Evolutionary conservation across 92 coral and sea anemone species (phyloP), one percentile per base, ranked within the genome.

Genomic region (Epizoanthus rinbou): DNA sequence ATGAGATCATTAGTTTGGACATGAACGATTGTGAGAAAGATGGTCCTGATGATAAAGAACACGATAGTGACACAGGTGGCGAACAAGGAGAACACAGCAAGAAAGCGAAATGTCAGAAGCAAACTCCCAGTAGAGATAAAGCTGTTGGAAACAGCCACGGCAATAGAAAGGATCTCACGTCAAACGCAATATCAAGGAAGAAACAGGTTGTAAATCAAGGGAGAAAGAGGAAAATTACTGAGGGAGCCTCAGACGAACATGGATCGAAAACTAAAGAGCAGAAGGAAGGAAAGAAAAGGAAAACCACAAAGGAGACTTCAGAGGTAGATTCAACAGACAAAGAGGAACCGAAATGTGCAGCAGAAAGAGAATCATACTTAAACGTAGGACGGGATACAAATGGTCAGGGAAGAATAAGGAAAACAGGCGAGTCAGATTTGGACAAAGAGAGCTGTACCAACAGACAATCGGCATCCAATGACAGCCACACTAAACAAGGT

Each of bases 1-100:
- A 78, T 45, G 82, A 78, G 37, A 35, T 78, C 37, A 78, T 78
- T 8, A 69, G 64, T 4, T 69, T 78, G 23, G 82, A 78, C 41
- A 18, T 62, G 59, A 19, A 78, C 1, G 54, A 39, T 62, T 25
- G 37, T 43, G 72, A 62, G 16, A 15, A 8, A 19, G 33, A 21
- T 37, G 39, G 21, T n/a, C 0, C 45, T 78, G 69, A 9, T 78
- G 50, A 62, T 0, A 43, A 62, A 63, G 59, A 62, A 13, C 41
- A 63, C 14, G 64, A 37, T 47, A 69, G 47, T 22, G 71, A 78
- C 57, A 15, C 19, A 13, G 82, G 41, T 62, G 71, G 22, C 17
- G 82, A 78, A 21, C 6, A 59, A 56, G 22, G 18, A 5, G 28
- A 13, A 37, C 43, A 37, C 0, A 37, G 19, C 37, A 13, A 19